Evolutionary conservation across 2,113 vertebrate species (phyloP).

Genomic region (Oxygymnocypris stewartii): DNA sequence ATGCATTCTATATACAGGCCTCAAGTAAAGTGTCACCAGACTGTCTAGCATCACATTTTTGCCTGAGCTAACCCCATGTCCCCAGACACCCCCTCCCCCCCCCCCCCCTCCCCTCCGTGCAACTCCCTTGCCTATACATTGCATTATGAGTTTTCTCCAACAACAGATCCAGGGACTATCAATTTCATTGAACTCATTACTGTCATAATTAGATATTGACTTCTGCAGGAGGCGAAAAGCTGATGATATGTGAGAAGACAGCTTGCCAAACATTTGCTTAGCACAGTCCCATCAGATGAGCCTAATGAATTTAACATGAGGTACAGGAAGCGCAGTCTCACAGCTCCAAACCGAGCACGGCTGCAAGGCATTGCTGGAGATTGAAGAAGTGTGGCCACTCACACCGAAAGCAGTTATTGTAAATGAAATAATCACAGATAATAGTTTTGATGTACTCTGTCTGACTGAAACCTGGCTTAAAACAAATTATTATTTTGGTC

Average conservation of each 20-base stretch:
- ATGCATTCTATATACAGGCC: neutral
- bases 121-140: neutral
- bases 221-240: constrained; percentile 24
- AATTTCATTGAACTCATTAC: constrained; percentile 23
- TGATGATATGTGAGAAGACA: constrained; percentile 22
- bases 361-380: neutral
- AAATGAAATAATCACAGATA: no score
- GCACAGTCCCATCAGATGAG: constrained; percentile 7
- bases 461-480: no score
- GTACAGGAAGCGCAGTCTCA: neutral
- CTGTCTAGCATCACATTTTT: neutral
- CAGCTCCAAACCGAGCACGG: neutral
- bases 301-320: constrained; percentile 44
- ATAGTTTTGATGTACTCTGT: no score
- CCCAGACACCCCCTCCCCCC: no score
- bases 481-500: no score
- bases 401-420: no score
- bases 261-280: constrained; percentile 43
- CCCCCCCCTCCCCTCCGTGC: no score
- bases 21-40: neutral
- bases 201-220: constrained; percentile 43
- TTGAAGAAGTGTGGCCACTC: neutral
- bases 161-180: constrained; percentile 10
- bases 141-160: neutral
- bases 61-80: neutral